Base-by-base conservation (phyloP, 2,888 invertebrate species). In the Rhingia campestris region DNA sequence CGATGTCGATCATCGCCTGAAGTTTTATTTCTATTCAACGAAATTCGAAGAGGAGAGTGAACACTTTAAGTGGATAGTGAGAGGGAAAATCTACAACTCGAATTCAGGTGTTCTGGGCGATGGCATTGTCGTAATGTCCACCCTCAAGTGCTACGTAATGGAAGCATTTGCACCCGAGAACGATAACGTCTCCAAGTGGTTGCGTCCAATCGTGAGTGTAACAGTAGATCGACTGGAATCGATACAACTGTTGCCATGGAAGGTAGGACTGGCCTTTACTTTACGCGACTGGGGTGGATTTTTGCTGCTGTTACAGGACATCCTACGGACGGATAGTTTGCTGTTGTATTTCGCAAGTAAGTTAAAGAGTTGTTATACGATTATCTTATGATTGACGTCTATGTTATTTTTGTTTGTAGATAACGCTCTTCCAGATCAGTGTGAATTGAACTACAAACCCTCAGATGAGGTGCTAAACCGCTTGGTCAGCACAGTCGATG, bases 1-100 rank as follows among this genome's bases (percentile, higher is more conserved):
- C 75, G 91, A 92, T 85, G 90, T 93, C 14, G 94, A 94, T 89
- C 93, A 93, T 87, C 92, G 94, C 58, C 89, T 94, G n/a, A 94
- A 94, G 87, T 89, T 93, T 4, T 92, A 92, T 88, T 91, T 94
- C 43, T 92, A 93, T 88, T 91, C 93, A 85, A 91, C 91, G 76
- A 90, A 93, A 87, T 93, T 94, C 86, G 92, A 93, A 82, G 92
- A 93, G 79, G 91, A 92, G 73, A 92, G 91, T 37, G 94, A 94
- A 88, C 92, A 93, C 75, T 91, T 94, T 5, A 91, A 93, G 61
- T 91, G 93, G 90, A 88, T 93, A 58, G 90, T 92, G 2, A 92
- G 92, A 86, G 92, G 93, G 76, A 90, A 88, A 76, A 91, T 93
- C 22, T 89, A 92, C 53, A 91, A 92, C 88, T 90, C 91, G 72